Conservation (phyloP, 2,113 vertebrate species). For the Mesoclemmys tuberculata region DNA sequence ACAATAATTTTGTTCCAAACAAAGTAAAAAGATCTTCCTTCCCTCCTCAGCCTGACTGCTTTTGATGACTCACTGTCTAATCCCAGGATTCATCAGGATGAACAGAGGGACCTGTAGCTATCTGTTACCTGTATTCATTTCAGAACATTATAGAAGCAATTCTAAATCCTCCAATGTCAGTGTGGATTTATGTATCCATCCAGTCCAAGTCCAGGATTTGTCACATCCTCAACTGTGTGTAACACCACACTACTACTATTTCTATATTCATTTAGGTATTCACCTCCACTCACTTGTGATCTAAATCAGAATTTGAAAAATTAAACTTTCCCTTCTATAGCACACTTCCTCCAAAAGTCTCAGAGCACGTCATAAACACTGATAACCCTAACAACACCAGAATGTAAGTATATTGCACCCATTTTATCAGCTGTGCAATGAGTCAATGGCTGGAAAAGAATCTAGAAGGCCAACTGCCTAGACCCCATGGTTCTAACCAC, state of each 20-base stretch:
- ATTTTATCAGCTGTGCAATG: neutral
- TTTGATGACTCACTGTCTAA: too few species aligned
- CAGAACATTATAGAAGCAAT: neutral
- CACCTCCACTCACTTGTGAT: too few species aligned
- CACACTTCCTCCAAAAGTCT: too few species aligned
- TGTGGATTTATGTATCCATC: neutral
- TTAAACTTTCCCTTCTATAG: too few species aligned
- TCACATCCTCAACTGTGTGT: neutral
- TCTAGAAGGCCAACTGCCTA: neutral
- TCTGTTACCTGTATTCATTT: neutral
- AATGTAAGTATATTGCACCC: neutral
- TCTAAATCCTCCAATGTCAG: neutral
- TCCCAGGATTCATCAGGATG: too few species aligned
- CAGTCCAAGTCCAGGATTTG: neutral
- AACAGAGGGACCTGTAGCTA: neutral
- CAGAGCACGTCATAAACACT: neutral
- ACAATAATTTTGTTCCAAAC: rapidly evolving
- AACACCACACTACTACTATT: neutral
- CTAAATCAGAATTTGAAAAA: too few species aligned
- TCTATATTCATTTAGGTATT: neutral
- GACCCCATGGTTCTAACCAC: neutral
- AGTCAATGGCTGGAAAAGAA: neutral
- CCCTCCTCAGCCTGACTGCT: too few species aligned
- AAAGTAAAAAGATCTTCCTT: too few species aligned
- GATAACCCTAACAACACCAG: neutral